phyloP scores from a whole-genome alignment of 2,113 vertebrate species.

The Procapra przewalskii region DNA sequence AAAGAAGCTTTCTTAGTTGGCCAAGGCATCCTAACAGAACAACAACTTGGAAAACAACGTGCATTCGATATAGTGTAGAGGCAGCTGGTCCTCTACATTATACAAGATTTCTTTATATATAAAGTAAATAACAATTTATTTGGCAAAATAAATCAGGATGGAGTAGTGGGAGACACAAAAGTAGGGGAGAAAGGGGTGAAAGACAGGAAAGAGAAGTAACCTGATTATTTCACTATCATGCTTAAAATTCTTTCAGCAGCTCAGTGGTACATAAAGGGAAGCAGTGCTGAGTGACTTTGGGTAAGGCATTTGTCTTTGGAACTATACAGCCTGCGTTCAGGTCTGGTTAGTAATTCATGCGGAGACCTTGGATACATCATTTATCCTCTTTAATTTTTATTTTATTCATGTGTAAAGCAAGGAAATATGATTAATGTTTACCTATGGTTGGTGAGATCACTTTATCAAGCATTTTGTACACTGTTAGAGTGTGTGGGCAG shows the following conservation, averaged over 20 bases:
- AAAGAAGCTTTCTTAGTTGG: neutral
- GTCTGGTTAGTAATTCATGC: neutral
- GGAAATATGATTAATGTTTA: neutral
- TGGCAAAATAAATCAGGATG: neutral
- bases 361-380: neutral
- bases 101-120: neutral
- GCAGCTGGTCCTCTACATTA: neutral
- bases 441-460: neutral
- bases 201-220: neutral
- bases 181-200: fast-evolving
- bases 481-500: neutral
- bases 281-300: neutral
- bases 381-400: neutral
- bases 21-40: neutral
- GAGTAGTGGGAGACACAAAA: neutral
- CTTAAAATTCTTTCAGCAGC: neutral
- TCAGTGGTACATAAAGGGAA: neutral
- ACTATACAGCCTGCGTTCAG: neutral
- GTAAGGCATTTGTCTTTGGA: neutral
- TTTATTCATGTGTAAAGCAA: neutral
- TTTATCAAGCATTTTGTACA: neutral
- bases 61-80: neutral
- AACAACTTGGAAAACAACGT: neutral
- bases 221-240: neutral
- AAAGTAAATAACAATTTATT: neutral